These are phyloP conservation scores for Eulemur mongoz DNA, from an alignment of 2,797 vertebrate genomes.

Conservation along the genomic window DNA sequence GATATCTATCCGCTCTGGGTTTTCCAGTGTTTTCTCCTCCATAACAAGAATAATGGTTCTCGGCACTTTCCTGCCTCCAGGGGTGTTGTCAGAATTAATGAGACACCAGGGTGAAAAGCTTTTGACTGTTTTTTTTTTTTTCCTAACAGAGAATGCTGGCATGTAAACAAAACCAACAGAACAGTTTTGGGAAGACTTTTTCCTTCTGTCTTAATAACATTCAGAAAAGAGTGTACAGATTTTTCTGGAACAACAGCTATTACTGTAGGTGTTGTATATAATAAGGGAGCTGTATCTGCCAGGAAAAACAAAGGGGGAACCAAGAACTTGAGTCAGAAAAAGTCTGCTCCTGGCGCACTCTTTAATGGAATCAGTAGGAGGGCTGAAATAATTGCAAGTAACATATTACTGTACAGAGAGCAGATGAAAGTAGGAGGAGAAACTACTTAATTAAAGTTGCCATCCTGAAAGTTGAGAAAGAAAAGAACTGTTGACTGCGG, in stretches of 20 bases:
- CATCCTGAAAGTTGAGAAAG: not conserved
- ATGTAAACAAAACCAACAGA: constrained; percentile 60
- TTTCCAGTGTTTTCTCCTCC: constrained; percentile 39
- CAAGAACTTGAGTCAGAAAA: constrained; percentile 64
- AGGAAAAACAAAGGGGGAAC: constrained; percentile 68
- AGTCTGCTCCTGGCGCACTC: constrained; percentile 52
- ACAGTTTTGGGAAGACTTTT: constrained; percentile 35
- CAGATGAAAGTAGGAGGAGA: constrained; percentile 47
- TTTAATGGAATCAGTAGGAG: constrained; percentile 62
- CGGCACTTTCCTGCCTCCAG: constrained; percentile 10
- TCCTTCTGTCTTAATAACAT: constrained; percentile 41
- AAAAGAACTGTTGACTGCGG: not conserved
- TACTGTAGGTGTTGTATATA: constrained; percentile 57
- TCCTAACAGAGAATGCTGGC: constrained; percentile 17
- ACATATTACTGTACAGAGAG: constrained; percentile 59
- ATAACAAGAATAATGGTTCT: constrained; percentile 37
- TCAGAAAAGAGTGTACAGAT: constrained; percentile 39
- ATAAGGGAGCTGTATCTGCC: constrained; percentile 62
- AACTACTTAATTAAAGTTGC: constrained; percentile 36
- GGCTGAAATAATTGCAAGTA: constrained; percentile 44
- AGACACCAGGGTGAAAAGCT: constrained; percentile 54
- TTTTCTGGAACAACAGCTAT: constrained; percentile 59
- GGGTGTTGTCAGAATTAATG: constrained; percentile 63
- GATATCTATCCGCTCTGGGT: not conserved
- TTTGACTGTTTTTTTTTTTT: not conserved